phyloP scores from a whole-genome alignment of 2,888 invertebrate genomes.

The Stenotaenia linearis region DNA sequence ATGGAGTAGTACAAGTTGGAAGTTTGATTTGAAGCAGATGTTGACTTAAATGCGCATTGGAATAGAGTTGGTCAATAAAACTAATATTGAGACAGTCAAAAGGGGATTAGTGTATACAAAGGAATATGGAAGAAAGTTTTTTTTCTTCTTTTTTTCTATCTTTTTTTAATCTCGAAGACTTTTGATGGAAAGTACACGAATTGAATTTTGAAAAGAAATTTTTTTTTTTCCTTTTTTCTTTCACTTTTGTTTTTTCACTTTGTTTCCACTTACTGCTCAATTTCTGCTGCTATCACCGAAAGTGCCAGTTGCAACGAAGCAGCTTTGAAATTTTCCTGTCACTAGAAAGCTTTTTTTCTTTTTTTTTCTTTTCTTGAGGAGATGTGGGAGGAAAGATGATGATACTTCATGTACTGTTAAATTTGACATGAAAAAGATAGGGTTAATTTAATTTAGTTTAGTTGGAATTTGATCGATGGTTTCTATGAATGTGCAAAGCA shows the following conservation, averaged over 20 bases:
- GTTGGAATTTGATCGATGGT: not conserved
- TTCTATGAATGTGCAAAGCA: not conserved
- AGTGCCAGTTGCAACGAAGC: not conserved
- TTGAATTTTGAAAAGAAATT: not conserved
- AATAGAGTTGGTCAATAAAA: not conserved
- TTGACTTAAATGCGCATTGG: not conserved
- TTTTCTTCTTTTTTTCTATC: no score
- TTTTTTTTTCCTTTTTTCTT: not conserved
- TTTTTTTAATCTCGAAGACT: not conserved
- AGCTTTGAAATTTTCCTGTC: not conserved
- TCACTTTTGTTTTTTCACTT: not conserved
- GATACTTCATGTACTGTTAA: not conserved
- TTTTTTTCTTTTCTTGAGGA: not conserved
- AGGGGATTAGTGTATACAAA: not conserved
- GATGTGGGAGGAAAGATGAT: not conserved
- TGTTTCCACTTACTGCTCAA: not conserved
- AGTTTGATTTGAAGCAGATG: constrained; percentile 19
- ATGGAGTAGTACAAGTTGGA: not conserved
- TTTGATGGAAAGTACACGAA: not conserved
- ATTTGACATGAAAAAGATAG: not conserved
- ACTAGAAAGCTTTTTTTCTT: not conserved
- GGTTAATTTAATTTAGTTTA: not conserved
- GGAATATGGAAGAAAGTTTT: not conserved
- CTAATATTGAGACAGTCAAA: not conserved
- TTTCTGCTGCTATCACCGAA: not conserved